Evolutionary conservation across 2,113 vertebrate species (phyloP).

Genomic region (Cyanistes caeruleus): DNA sequence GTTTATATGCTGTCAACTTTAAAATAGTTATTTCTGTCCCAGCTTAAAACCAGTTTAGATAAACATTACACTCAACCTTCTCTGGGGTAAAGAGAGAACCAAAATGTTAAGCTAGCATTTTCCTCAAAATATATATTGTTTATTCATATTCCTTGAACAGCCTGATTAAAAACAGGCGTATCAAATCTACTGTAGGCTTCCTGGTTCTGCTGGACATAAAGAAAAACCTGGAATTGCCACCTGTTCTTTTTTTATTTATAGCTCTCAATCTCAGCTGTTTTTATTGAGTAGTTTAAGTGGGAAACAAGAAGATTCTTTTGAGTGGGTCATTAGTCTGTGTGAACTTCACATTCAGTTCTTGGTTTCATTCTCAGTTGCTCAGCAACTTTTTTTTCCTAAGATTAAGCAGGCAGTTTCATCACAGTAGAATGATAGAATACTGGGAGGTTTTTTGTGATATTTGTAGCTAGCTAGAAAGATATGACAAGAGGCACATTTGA

Average conservation of each 20-base stretch:
- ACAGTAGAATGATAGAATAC: neutral
- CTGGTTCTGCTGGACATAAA: neutral
- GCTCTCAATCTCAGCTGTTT: neutral
- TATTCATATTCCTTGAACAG: neutral
- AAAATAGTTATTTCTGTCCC: neutral
- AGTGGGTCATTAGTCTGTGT: neutral
- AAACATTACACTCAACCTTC: fast-evolving
- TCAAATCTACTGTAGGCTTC: neutral
- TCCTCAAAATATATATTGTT: neutral
- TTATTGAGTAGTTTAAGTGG: neutral
- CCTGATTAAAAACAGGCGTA: neutral
- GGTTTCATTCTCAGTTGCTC: neutral
- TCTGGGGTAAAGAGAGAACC: neutral
- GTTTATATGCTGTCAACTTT: neutral
- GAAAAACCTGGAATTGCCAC: neutral
- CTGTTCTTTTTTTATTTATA: neutral
- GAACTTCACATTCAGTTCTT: neutral
- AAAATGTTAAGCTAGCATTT: neutral
- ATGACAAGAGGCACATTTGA: neutral
- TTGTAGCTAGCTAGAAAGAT: neutral
- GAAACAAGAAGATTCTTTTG: neutral
- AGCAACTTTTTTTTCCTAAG: neutral
- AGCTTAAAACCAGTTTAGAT: neutral
- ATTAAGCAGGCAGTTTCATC: neutral
- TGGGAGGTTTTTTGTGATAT: fast-evolving